These are phyloP conservation scores for Trachythela sp. DNA, from an alignment of 64 coral and sea anemone genomes.

Conservation along the genomic window DNA sequence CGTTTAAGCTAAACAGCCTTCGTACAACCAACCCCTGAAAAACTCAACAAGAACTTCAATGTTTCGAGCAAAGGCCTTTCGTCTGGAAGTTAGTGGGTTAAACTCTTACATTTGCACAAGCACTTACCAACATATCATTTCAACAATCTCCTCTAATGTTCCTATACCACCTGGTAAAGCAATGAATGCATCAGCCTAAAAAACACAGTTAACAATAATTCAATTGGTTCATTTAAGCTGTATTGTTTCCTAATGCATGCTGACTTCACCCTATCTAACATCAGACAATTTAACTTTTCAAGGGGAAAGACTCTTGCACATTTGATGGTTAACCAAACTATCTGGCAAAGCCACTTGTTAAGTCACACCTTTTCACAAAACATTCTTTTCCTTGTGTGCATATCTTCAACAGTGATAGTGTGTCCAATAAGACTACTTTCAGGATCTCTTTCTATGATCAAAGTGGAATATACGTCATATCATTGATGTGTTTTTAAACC, in stretches of 20 bases:
- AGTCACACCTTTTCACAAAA: constrained; percentile 69
- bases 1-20: too few species aligned
- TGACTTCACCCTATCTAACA: too few species aligned
- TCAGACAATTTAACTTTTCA: too few species aligned
- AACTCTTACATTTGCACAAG: neutral
- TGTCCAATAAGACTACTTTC: constrained; percentile 41
- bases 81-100: too few species aligned
- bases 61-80: too few species aligned
- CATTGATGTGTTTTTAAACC: too few species aligned
- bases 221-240: too few species aligned
- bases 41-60: too few species aligned
- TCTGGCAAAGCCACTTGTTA: neutral
- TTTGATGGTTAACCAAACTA: neutral
- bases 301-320: too few species aligned
- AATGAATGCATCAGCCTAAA: constrained; percentile 64
- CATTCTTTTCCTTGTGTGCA: constrained; percentile 78
- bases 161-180: constrained; percentile 68
- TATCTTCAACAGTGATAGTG: constrained; percentile 77
- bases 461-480: neutral
- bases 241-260: too few species aligned
- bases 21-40: too few species aligned
- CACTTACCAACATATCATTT: constrained; percentile 69
- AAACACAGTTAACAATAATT: neutral
- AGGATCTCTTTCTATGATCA: neutral
- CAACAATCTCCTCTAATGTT: constrained; percentile 56